Evolutionary conservation across 2,888 invertebrate genomes (phyloP).

Genomic region (Carterocephalus palaemon): DNA sequence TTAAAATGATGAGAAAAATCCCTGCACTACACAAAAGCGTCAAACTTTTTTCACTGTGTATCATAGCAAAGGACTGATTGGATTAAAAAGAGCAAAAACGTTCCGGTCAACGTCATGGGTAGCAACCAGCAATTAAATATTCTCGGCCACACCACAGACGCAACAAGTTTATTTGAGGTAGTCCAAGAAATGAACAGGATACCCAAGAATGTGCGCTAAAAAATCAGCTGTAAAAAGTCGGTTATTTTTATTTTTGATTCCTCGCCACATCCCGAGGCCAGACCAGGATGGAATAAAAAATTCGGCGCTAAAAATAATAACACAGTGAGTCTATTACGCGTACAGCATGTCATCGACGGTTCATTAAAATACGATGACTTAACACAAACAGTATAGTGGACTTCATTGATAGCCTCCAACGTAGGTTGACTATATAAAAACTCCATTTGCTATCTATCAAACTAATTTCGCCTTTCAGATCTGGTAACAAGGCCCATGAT

Average conservation of each 20-base stretch:
- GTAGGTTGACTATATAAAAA: constrained; percentile 67
- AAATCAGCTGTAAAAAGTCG: constrained; percentile 46
- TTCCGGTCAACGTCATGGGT: too few species aligned
- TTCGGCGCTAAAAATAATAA: constrained; percentile 75
- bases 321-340: constrained; percentile 74
- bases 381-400: constrained; percentile 75
- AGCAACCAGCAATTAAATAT: not conserved
- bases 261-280: constrained; percentile 57
- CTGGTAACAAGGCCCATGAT: constrained; percentile 40
- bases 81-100: too few species aligned
- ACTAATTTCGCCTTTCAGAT: constrained; percentile 43
- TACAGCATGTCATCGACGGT: constrained; percentile 77
- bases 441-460: constrained; percentile 37
- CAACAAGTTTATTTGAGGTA: constrained; percentile 39
- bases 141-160: not conserved
- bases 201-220: constrained; percentile 52
- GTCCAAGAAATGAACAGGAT: constrained; percentile 50
- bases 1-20: too few species aligned
- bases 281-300: constrained; percentile 55
- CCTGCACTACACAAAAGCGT: too few species aligned
- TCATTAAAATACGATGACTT: constrained; percentile 79
- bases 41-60: too few species aligned
- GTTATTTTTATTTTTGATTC: constrained; percentile 53
- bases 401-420: constrained; percentile 78
- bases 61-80: too few species aligned